Conservation (phyloP, 2,888 invertebrate genomes). For the Ecliptopera silaceata region DNA sequence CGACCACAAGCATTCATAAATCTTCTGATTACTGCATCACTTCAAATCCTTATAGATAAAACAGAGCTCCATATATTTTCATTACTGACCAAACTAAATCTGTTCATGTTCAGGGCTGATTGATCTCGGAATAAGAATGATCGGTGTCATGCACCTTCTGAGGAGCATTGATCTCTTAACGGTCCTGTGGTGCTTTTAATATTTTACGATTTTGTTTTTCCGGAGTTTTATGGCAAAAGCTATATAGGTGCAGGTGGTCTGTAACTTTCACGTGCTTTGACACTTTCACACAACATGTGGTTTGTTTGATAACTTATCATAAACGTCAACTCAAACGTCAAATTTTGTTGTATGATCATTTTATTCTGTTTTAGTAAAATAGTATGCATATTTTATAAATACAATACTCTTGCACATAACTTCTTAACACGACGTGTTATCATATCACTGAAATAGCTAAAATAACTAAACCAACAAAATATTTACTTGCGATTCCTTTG, state of each 20-base stretch:
- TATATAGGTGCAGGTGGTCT: not conserved
- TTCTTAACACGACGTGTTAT: no score
- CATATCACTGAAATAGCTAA: no score
- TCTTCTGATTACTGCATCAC: conserved; percentile 38
- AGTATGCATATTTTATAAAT: no score
- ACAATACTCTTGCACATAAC: no score
- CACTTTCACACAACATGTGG: not conserved
- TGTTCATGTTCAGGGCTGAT: conserved; percentile 47
- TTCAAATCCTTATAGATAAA: conserved; percentile 43
- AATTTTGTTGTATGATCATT: no score
- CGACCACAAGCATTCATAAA: conserved; percentile 33
- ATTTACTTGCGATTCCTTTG: no score
- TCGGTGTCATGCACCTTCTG: conserved; percentile 33
- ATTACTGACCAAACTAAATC: conserved; percentile 44
- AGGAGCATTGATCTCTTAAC: conserved; percentile 45
- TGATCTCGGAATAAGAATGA: conserved; percentile 49
- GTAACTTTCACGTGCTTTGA: conserved; percentile 5
- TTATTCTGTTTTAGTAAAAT: no score
- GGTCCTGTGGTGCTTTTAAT: conserved; percentile 34
- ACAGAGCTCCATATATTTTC: conserved; percentile 45
- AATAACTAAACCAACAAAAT: no score
- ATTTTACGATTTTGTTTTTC: conserved; percentile 30
- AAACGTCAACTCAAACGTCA: no score
- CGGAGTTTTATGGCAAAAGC: conserved; percentile 18
- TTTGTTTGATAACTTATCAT: no score